These are phyloP conservation scores for Silurus asotus DNA, from an alignment of 2,113 vertebrate genomes.

Conservation along the genomic window DNA sequence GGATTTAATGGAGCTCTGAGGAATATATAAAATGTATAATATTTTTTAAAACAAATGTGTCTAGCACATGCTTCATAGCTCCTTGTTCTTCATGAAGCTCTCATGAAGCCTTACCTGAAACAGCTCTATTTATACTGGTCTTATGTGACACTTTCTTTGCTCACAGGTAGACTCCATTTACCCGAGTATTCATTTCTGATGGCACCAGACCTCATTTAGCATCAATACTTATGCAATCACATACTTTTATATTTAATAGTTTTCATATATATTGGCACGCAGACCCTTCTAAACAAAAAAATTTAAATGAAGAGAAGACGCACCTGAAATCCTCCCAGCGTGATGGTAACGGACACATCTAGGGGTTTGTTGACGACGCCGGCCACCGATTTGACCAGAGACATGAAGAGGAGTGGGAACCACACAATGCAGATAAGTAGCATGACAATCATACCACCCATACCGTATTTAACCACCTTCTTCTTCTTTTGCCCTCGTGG, in stretches of 20 bases:
- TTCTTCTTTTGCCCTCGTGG: constrained; percentile 91
- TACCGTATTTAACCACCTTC: constrained; percentile 89
- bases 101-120: not conserved
- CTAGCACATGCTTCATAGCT: not conserved
- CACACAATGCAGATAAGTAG: constrained; percentile 90
- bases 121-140: not conserved
- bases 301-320: not conserved
- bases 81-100: not conserved
- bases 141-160: not conserved
- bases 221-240: not conserved
- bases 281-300: not conserved
- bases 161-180: not conserved
- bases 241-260: not conserved
- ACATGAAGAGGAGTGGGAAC: constrained; percentile 94
- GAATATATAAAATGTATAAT: not conserved
- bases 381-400: constrained; percentile 87
- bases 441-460: constrained; percentile 90
- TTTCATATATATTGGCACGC: not conserved
- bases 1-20: not conserved
- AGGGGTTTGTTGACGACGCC: constrained; percentile 87
- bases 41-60: not conserved
- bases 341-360: constrained; percentile 86
- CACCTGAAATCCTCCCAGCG: constrained; percentile 90
- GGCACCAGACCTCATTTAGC: not conserved
- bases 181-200: not conserved